phyloP scores from a whole-genome alignment of 1,140 invertebrate genomes.

The Oscheius sp. region DNA sequence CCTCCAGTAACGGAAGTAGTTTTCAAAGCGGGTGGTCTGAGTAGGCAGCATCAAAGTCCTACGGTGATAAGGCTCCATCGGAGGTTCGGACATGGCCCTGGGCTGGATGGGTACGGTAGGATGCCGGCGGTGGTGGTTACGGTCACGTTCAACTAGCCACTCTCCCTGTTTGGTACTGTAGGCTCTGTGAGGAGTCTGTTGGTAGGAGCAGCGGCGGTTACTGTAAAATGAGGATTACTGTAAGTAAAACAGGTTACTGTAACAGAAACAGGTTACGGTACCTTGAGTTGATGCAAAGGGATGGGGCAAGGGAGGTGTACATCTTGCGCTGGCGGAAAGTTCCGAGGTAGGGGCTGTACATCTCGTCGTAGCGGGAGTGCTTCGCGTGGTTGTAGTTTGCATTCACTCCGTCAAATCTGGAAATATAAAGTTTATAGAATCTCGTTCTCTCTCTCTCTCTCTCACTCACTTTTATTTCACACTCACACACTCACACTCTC shows the following conservation, averaged over 20 bases:
- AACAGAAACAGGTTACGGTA: background rate
- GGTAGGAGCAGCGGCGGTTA: slow-evolving; percentile 15
- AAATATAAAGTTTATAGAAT: too few species aligned
- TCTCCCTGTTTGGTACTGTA: slow-evolving; percentile 31
- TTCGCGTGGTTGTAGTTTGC: slow-evolving; percentile 24
- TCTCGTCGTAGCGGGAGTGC: slow-evolving; percentile 29
- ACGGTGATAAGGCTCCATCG: background rate
- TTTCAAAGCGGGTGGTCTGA: slow-evolving; percentile 16
- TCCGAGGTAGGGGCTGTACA: slow-evolving; percentile 31
- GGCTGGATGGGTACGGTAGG: background rate
- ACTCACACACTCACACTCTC: background rate
- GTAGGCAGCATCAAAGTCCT: slow-evolving; percentile 30
- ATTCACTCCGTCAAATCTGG: slow-evolving; percentile 30
- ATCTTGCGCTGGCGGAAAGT: slow-evolving; percentile 28
- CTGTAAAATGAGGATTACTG: slow-evolving; percentile 6
- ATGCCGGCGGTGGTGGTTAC: background rate
- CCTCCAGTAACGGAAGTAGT: slow-evolving; percentile 27
- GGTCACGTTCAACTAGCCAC: slow-evolving; percentile 30
- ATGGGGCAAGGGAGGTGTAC: slow-evolving; percentile 34
- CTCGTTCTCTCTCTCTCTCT: too few species aligned
- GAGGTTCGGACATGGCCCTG: slow-evolving; percentile 2
- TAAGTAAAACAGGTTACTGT: background rate
- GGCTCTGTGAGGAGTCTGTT: slow-evolving; percentile 19
- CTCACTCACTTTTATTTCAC: too few species aligned
- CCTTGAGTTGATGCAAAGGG: slow-evolving; percentile 25